These are phyloP conservation scores for Paratilapia polleni DNA, from an alignment of 2,113 vertebrate genomes.

Conservation along the genomic window DNA sequence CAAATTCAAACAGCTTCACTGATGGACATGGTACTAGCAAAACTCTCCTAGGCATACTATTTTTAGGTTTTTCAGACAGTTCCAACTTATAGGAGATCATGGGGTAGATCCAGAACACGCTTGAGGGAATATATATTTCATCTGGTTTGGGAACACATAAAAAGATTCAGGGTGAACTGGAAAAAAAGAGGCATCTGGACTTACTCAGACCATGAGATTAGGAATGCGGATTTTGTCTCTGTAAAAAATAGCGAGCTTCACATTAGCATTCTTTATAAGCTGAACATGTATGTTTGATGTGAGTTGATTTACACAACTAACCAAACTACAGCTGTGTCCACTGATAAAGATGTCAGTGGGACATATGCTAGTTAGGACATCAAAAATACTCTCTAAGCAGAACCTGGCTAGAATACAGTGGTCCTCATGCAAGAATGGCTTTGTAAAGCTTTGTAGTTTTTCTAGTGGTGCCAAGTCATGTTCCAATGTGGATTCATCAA, in stretches of 20 bases:
- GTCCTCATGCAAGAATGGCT: background rate
- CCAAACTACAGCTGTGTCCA: background rate
- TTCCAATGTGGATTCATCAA: background rate
- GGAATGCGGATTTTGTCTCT: background rate
- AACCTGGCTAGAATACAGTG: background rate
- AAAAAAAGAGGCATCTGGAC: too few relatives aligned
- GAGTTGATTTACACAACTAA: background rate
- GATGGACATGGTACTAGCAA: too few relatives aligned
- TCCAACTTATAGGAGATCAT: too few relatives aligned
- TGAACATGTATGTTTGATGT: rapidly evolving
- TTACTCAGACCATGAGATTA: background rate
- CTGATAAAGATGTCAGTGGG: background rate
- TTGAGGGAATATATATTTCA: background rate
- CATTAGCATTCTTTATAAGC: background rate
- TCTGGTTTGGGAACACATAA: background rate
- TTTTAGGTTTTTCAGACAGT: too few relatives aligned
- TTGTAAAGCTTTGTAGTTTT: background rate
- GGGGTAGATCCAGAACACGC: too few relatives aligned
- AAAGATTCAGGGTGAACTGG: background rate
- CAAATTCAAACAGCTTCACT: too few relatives aligned
- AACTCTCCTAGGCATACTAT: background rate
- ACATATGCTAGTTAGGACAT: background rate
- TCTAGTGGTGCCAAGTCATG: rapidly evolving
- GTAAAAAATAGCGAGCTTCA: too few relatives aligned
- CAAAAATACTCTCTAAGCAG: background rate